Conservation (phyloP, 2,797 vertebrate species). For the Myotis pilosus region DNA sequence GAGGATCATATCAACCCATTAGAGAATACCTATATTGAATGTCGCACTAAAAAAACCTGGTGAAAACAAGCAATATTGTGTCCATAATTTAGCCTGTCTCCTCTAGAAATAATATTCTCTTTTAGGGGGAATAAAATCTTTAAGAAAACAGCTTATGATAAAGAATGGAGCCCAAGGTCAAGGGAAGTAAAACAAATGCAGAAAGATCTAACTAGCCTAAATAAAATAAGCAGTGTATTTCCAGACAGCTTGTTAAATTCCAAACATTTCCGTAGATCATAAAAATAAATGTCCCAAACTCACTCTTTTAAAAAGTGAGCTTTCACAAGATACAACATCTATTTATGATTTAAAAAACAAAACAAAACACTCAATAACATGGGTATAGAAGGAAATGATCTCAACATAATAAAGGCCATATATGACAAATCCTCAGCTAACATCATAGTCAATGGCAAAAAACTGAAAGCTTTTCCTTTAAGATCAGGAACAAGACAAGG, state of each 20-base stretch:
- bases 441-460: not conserved
- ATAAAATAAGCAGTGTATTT: not conserved
- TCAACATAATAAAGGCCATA: not conserved
- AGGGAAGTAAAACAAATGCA: not conserved
- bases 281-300: constrained; percentile 22
- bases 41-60: not conserved
- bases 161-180: not conserved
- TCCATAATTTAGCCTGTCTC: not conserved
- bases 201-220: not conserved
- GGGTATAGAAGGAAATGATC: not conserved
- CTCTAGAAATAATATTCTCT: constrained; percentile 22
- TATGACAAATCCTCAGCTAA: not conserved
- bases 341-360: not conserved
- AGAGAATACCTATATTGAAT: not conserved
- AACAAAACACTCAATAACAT: not conserved
- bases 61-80: not conserved
- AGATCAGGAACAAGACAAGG: not conserved
- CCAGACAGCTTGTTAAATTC: not conserved
- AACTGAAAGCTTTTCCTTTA: not conserved
- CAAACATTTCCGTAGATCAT: not conserved
- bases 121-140: not conserved
- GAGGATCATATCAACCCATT: not conserved
- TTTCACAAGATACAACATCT: not conserved
- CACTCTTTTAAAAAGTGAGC: not conserved
- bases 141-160: not conserved